phyloP scores from a whole-genome alignment of 2,113 vertebrate genomes.

The Gallinago media region DNA sequence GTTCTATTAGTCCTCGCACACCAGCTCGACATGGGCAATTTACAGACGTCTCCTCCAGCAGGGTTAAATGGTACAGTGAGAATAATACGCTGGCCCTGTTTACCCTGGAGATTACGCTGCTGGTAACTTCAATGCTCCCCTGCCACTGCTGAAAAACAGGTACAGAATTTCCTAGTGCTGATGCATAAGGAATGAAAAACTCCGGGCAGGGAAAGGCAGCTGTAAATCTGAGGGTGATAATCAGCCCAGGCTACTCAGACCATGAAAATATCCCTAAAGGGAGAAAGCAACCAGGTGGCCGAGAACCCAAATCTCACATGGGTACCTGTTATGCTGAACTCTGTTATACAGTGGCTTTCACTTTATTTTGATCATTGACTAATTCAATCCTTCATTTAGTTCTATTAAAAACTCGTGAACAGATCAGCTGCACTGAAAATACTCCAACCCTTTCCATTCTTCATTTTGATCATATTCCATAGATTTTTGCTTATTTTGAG shows the following conservation, averaged over 20 bases:
- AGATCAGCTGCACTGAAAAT: background rate
- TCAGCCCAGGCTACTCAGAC: background rate
- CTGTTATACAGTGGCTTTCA: background rate
- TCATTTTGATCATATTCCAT: background rate
- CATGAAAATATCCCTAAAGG: background rate
- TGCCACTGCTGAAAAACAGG: constrained; percentile 31
- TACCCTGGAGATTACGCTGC: background rate
- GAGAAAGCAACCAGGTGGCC: rapidly evolving
- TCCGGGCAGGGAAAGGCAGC: background rate
- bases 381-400: constrained; percentile 6
- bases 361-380: background rate
- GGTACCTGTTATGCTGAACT: background rate
- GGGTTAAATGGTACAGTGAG: constrained; percentile 19
- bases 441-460: background rate
- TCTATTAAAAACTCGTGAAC: background rate
- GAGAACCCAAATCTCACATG: background rate
- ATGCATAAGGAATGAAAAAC: background rate
- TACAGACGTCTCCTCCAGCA: background rate
- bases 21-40: background rate
- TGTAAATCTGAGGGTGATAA: background rate
- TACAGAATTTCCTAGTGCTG: constrained; percentile 4
- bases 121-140: background rate
- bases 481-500: constrained; percentile 6
- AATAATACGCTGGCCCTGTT: background rate
- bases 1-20: background rate